phyloP scores from a whole-genome alignment of 2,113 vertebrate species.

The human region GRCh38 chr7:93334501-93335000 shows the following conservation, averaged over 20 bases:
- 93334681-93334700: neutral
- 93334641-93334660: neutral
- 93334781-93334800: neutral
- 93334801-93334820: neutral
- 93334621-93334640: neutral
- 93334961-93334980: neutral
- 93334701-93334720: neutral
- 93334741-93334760: neutral
- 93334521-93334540: neutral
- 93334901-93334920: neutral
- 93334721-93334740: neutral
- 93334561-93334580: neutral
- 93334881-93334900: slow-evolving; percentile 2
- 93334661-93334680: neutral
- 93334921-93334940: neutral
- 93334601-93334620: neutral
- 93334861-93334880: neutral
- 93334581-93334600: neutral
- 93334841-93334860: neutral
- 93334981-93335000: neutral
- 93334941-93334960: neutral
- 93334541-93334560: neutral
- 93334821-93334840: neutral
- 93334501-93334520: neutral
- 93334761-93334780: slow-evolving; percentile 16